Conservation (phyloP, 2,113 vertebrate species). For the Miniopterus natalensis region DNA sequence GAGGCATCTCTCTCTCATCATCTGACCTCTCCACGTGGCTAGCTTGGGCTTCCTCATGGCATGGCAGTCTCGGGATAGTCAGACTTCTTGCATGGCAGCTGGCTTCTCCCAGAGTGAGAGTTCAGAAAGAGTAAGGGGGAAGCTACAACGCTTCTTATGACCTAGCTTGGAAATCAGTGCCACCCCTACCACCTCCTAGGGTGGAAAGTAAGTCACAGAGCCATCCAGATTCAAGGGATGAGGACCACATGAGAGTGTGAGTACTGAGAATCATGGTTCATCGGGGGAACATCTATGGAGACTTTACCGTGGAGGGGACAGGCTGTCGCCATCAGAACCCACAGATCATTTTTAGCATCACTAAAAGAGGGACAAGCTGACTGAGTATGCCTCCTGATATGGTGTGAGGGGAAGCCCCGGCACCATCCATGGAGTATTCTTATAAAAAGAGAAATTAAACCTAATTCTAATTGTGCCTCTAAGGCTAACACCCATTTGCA, state of each 20-base stretch:
- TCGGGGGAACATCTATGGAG: background rate
- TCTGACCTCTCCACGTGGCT: background rate
- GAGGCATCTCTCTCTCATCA: rapidly evolving
- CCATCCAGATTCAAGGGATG: background rate
- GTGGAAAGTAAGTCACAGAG: background rate
- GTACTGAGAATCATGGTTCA: rapidly evolving
- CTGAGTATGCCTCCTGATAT: background rate
- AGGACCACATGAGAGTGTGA: rapidly evolving
- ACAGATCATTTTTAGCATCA: background rate
- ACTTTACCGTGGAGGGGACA: background rate
- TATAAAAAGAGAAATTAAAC: background rate
- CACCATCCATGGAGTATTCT: background rate
- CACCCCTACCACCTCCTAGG: rapidly evolving
- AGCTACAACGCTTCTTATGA: background rate
- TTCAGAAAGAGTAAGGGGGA: background rate
- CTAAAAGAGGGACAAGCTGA: background rate
- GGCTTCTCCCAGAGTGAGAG: background rate
- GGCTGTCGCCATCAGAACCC: background rate
- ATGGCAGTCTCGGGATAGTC: background rate
- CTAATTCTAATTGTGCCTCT: background rate
- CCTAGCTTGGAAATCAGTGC: rapidly evolving
- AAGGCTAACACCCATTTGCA: background rate
- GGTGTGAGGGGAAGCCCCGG: background rate
- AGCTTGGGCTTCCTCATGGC: background rate
- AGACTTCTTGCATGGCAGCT: too few relatives aligned